Percentiles rank a stretch among this genome's conserved stretches.
Evolutionary conservation across 2,888 invertebrate species (phyloP).

Genomic region (Dolichopus griseipennis): DNA sequence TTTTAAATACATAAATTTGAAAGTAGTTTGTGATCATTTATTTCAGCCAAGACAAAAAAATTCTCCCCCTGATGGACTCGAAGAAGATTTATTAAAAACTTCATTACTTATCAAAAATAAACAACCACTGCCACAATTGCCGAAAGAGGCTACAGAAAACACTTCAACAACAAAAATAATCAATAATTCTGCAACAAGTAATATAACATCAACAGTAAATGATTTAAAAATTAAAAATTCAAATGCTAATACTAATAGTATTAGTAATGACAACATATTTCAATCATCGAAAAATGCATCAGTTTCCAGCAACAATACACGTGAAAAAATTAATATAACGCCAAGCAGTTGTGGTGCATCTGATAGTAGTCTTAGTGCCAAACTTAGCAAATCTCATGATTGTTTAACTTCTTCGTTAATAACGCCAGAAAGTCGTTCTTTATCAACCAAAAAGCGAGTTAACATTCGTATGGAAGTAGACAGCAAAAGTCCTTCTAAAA

Average conservation of each 20-base stretch:
- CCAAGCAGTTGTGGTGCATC: constrained; percentile 39
- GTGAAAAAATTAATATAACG: constrained; percentile 29
- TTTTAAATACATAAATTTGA: constrained; percentile 12
- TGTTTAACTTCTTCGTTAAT: constrained; percentile 45
- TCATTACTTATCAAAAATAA: constrained; percentile 44
- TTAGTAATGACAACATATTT: constrained; percentile 45
- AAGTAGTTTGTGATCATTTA: constrained; percentile 21
- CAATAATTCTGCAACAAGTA: constrained; percentile 17
- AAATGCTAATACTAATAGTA: constrained; percentile 17
- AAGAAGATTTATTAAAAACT: constrained; percentile 39
- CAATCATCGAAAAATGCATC: constrained; percentile 41
- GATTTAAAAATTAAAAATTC: constrained; percentile 16
- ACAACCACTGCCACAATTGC: constrained; percentile 42
- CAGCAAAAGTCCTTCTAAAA: constrained; percentile 33
- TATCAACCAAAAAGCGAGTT: constrained; percentile 51
- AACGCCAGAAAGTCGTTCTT: constrained; percentile 34
- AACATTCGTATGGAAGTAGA: constrained; percentile 51
- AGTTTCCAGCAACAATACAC: constrained; percentile 17
- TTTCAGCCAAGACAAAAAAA: constrained; percentile 36
- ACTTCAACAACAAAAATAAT: constrained; percentile 25
- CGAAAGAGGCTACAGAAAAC: constrained; percentile 26
- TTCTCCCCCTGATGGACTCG: constrained; percentile 39
- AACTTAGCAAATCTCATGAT: constrained; percentile 40
- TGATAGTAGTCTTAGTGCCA: constrained; percentile 40
- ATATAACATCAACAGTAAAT: constrained; percentile 22